Conservation (phyloP, 2,797 vertebrate species). For the Serranus cabrilla region DNA sequence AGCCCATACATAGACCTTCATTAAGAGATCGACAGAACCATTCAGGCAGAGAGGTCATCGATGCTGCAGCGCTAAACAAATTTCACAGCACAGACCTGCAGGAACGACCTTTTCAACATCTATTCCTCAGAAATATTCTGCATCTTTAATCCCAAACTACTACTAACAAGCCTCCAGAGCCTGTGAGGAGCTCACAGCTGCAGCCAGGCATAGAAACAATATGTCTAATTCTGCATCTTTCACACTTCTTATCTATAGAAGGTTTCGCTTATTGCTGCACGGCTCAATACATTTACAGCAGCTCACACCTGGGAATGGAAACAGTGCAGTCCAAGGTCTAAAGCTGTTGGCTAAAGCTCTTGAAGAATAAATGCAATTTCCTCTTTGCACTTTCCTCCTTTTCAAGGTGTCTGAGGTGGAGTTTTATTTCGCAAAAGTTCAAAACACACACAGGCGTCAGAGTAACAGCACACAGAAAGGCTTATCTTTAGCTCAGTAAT, state of each 20-base stretch:
- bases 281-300: neutral
- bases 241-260: neutral
- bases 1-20: constrained; percentile 20
- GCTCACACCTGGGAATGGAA: constrained; percentile 2
- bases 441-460: neutral
- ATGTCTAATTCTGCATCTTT: neutral
- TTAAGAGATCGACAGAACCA: constrained; percentile 12
- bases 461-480: neutral
- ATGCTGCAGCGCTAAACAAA: neutral
- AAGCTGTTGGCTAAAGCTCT: neutral
- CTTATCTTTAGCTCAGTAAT: neutral
- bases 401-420: constrained; percentile 18
- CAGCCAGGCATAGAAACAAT: constrained; percentile 9
- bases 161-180: neutral
- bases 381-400: constrained; percentile 4
- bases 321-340: constrained; percentile 8
- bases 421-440: neutral
- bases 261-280: neutral
- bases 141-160: neutral
- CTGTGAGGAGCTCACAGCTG: neutral
- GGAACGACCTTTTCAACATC: neutral
- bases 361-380: constrained; percentile 13
- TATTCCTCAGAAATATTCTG: neutral
- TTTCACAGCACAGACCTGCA: neutral
- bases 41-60: neutral